phyloP scores from a whole-genome alignment of 2,113 vertebrate genomes.

The Semnornis frantzii region DNA sequence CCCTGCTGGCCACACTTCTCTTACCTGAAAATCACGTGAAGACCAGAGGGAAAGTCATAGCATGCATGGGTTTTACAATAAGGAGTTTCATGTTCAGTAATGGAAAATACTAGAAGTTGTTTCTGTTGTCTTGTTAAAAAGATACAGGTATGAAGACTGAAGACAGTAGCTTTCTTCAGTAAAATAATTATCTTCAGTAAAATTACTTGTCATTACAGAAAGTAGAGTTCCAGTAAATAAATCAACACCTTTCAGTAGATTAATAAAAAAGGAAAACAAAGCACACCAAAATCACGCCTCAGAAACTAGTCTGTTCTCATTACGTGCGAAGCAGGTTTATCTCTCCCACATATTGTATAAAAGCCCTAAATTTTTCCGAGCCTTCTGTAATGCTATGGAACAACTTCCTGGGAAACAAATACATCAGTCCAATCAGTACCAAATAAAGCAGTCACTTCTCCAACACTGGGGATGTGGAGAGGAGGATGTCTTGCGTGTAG shows the following conservation, averaged over 20 bases:
- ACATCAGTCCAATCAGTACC: background rate
- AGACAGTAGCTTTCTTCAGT: background rate
- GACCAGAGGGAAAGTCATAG: background rate
- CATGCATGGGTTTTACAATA: background rate
- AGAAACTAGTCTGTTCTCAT: background rate
- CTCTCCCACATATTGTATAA: background rate
- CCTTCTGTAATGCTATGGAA: background rate
- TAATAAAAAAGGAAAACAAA: background rate
- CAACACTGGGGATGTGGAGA: rapidly evolving
- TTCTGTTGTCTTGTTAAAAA: background rate
- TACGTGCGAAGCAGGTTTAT: background rate
- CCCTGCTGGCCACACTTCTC: too few species aligned
- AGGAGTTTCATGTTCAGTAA: background rate
- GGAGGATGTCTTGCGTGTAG: background rate
- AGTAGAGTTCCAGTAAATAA: background rate
- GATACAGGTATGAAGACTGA: background rate
- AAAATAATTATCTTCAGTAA: background rate
- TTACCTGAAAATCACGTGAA: background rate
- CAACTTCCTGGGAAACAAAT: background rate
- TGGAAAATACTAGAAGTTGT: background rate
- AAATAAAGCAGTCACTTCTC: background rate
- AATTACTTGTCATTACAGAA: conserved; percentile 7
- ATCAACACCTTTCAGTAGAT: background rate
- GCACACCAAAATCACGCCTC: background rate
- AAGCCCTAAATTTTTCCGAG: background rate